Evolutionary conservation across 2,113 vertebrate genomes (phyloP).

Genomic region (Zapornia atra): DNA sequence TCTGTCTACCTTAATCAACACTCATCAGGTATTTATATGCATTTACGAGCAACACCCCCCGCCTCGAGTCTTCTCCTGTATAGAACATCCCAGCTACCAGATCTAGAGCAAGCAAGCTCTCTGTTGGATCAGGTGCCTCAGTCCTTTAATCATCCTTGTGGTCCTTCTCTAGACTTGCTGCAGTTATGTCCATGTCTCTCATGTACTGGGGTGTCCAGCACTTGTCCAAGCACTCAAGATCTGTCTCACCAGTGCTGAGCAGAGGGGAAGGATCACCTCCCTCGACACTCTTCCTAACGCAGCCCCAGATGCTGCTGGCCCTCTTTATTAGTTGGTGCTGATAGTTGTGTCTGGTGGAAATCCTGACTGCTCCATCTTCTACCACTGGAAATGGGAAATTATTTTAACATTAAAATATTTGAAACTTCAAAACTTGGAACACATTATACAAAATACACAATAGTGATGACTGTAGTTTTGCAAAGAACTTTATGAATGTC

Average conservation of each 20-base stretch:
- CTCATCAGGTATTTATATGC: background rate
- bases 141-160: background rate
- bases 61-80: background rate
- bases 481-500: background rate
- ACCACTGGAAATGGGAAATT: background rate
- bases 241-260: background rate
- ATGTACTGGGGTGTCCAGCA: background rate
- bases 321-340: background rate
- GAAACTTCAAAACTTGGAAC: background rate
- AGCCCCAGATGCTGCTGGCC: background rate
- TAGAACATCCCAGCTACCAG: background rate
- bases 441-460: background rate
- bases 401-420: background rate
- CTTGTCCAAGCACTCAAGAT: background rate
- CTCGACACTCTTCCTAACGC: accelerated
- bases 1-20: background rate
- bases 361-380: background rate
- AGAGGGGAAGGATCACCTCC: background rate
- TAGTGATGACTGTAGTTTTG: background rate
- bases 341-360: background rate
- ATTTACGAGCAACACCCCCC: background rate
- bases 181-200: background rate
- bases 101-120: background rate
- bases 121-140: background rate
- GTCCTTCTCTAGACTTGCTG: background rate